Evolutionary conservation across 2,113 vertebrate genomes (phyloP), one percentile per base, ranked within the genome.

Genomic region (Emydura subglobosa): DNA sequence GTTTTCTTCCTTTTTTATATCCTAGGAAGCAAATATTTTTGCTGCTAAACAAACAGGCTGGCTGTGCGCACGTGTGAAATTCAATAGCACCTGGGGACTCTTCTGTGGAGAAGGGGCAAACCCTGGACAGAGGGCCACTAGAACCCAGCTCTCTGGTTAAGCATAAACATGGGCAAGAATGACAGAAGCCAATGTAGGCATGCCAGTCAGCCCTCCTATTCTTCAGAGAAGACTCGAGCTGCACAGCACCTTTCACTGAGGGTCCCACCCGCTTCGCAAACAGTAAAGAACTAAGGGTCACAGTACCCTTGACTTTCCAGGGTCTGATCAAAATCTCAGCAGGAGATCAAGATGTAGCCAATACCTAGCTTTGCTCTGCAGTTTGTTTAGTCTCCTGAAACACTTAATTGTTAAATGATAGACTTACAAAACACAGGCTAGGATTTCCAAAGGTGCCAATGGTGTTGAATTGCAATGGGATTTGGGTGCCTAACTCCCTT

Each of bases 31-130:
- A 47, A 0, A 12, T 6, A 49, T 1, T 61, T 65, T 8, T 9
- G 93, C 74, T 72, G 83, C 57, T 79, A 39, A 10, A 0, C 0
- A 16, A 10, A 0, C 0, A 13, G 24, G 7, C 44, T 79, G 53
- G 0, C 11, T 25, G 2, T 0, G 21, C 42, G 47, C 10, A 10
- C 47, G 74, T 3, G 7, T 78, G 74, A 39, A 25, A 44, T 47
- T 47, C 11, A 13, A 0, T 47, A 22, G n/a, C 83, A 47, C 0
- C 0, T 0, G 4, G 55, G 79, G 42, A 42, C 11, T 1, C 72
- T 5, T 10, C 85, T 39, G 19, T 55, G 1, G 29, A 24, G 29
- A 57, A 24, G 27, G 16, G 79, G 24, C 91, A 42, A 39, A 54
- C 0, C 0, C 47, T 1, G 34, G 53, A 51, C 54, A 34, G 4